phyloP scores from a whole-genome alignment of 2,888 invertebrate genomes.

The Ophion slaviceki region DNA sequence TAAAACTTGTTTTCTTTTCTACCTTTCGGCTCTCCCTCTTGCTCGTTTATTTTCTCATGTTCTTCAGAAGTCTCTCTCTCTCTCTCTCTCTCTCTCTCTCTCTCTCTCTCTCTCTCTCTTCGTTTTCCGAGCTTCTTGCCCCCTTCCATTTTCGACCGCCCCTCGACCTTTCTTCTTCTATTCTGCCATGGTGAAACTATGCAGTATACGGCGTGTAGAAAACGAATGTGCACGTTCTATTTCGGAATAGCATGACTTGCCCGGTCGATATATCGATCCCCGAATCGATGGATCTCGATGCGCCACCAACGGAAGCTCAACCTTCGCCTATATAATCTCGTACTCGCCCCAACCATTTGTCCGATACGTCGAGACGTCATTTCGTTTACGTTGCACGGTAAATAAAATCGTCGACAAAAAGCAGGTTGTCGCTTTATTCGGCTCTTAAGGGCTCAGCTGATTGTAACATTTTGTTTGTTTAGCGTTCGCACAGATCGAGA shows the following conservation, averaged over 20 bases:
- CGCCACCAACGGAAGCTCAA: not conserved
- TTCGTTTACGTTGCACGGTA: not conserved
- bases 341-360: not conserved
- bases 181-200: slow-evolving; percentile 53
- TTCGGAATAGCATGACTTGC: slow-evolving; percentile 68
- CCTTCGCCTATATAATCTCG: slow-evolving; percentile 1
- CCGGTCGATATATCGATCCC: slow-evolving; percentile 73
- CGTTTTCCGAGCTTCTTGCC: slow-evolving; percentile 48
- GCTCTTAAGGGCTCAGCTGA: not conserved
- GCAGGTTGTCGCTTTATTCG: not conserved
- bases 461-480: not conserved
- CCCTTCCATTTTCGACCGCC: slow-evolving; percentile 7
- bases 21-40: slow-evolving; percentile 37
- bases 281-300: slow-evolving; percentile 69
- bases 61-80: slow-evolving; percentile 22
- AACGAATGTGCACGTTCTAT: slow-evolving; percentile 16
- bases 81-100: no score
- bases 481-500: not conserved
- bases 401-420: not conserved
- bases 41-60: slow-evolving; percentile 42
- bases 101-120: not conserved
- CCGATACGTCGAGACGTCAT: slow-evolving; percentile 5
- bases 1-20: slow-evolving; percentile 53
- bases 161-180: slow-evolving; percentile 29
- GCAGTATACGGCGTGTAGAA: slow-evolving; percentile 9